These are phyloP conservation scores for Gnathonemus echidnorhynchus DNA, from an alignment of 2,113 vertebrate genomes.

Conservation along the genomic window DNA sequence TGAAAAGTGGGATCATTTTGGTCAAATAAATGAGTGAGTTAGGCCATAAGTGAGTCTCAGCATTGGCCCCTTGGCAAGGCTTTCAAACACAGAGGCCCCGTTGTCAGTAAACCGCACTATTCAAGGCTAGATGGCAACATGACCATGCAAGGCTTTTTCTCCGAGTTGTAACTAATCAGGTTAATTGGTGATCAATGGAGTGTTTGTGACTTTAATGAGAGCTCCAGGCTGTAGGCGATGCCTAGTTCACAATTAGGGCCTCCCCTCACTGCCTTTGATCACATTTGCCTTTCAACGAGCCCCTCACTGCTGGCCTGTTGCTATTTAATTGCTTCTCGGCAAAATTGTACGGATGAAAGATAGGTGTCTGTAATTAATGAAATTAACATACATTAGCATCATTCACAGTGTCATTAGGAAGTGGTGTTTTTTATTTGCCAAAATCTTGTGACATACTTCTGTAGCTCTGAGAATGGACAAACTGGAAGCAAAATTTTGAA, in stretches of 20 bases:
- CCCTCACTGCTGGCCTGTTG: constrained; percentile 65
- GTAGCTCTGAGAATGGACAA: background rate
- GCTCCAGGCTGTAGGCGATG: constrained; percentile 79
- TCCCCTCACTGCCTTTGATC: constrained; percentile 86
- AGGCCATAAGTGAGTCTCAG: constrained; percentile 51
- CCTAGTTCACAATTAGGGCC: constrained; percentile 74
- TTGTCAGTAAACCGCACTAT: constrained; percentile 74
- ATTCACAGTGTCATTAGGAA: constrained; percentile 95
- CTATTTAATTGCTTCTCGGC: constrained; percentile 95
- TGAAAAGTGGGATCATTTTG: background rate
- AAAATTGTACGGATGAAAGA: constrained; percentile 96
- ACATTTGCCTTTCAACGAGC: constrained; percentile 70
- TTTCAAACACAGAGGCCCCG: constrained; percentile 69
- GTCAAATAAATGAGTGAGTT: constrained; percentile 16
- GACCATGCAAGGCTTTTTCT: constrained; percentile 78
- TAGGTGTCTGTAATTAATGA: constrained; percentile 99
- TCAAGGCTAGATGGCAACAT: constrained; percentile 65
- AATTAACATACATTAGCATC: constrained; percentile 99
- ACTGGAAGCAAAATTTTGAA: background rate
- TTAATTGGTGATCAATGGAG: constrained; percentile 98
- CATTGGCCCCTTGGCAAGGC: constrained; percentile 60
- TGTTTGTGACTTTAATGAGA: constrained; percentile 90
- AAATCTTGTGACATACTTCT: background rate
- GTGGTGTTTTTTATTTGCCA: constrained; percentile 75
- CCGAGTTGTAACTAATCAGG: constrained; percentile 90